Evolutionary conservation across 2,113 vertebrate genomes (phyloP).

Genomic region (Gobiocypris rarus): DNA sequence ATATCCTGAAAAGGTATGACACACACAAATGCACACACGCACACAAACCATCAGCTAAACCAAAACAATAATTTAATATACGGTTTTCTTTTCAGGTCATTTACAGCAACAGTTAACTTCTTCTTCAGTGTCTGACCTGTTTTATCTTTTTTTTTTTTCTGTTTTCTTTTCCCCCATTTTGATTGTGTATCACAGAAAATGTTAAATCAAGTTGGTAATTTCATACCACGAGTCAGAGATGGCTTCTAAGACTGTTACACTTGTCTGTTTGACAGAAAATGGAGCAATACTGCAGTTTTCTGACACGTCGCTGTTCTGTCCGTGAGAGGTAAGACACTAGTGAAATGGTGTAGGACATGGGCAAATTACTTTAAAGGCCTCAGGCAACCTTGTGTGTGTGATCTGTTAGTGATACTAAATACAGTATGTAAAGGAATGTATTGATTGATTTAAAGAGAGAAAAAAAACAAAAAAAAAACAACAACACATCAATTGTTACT

Average conservation of each 20-base stretch:
- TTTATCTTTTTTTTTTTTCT: conserved; percentile 65
- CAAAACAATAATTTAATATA: conserved; percentile 63
- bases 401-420: conserved; percentile 61
- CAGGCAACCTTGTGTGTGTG: conserved; percentile 47
- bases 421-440: conserved; percentile 70
- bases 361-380: conserved; percentile 54
- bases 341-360: conserved; percentile 52
- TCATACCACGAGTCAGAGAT: conserved; percentile 38
- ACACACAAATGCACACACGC: conserved; percentile 50
- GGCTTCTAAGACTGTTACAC: conserved; percentile 32
- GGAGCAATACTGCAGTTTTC: conserved; percentile 29
- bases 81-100: conserved; percentile 64
- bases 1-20: conserved; percentile 35
- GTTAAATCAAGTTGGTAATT: conserved; percentile 41
- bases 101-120: conserved; percentile 54
- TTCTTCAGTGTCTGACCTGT: conserved; percentile 59
- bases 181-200: conserved; percentile 83
- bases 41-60: conserved; percentile 53
- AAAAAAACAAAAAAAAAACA: conserved; percentile 67
- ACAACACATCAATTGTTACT: conserved; percentile 74
- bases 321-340: conserved; percentile 56
- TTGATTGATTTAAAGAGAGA: conserved; percentile 74
- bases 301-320: conserved; percentile 48
- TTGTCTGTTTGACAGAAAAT: conserved; percentile 23
- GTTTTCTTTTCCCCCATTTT: conserved; percentile 73